Conservation (phyloP, 2,113 vertebrate species). For the Apodemus speciosus region DNA sequence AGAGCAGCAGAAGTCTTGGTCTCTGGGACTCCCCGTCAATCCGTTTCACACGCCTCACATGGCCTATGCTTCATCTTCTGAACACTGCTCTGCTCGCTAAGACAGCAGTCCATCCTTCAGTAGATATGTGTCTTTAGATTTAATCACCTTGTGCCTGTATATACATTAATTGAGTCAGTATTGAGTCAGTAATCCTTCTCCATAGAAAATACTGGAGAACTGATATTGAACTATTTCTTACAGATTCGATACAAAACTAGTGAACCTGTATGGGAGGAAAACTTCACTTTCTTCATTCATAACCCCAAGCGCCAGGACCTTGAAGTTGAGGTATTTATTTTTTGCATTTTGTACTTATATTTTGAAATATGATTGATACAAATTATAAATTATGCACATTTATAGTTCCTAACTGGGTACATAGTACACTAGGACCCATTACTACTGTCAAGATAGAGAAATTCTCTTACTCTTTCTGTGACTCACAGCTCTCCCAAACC, state of each 20-base stretch:
- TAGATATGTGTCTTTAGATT: neutral
- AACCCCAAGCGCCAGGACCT: constrained; percentile 95
- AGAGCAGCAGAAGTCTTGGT: no score
- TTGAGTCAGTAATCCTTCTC: neutral
- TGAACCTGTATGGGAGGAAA: constrained; percentile 96
- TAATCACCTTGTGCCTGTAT: neutral
- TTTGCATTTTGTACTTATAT: neutral
- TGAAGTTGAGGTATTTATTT: constrained; percentile 91
- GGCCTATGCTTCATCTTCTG: neutral
- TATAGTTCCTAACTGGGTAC: neutral
- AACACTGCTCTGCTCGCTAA: neutral
- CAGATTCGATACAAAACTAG: constrained; percentile 95
- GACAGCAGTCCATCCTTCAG: neutral
- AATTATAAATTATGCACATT: neutral
- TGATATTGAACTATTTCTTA: constrained; percentile 32
- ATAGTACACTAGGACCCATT: neutral
- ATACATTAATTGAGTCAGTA: neutral
- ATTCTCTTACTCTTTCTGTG: neutral
- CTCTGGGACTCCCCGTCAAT: fast-evolving
- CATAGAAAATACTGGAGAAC: neutral
- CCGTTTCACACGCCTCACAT: neutral
- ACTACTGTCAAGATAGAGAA: neutral
- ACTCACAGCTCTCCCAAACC: neutral
- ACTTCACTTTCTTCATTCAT: constrained; percentile 95
- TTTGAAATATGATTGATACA: neutral